Base-by-base conservation (phyloP, 2,113 vertebrate species). In the Sinocyclocheilus anophthalmus region DNA sequence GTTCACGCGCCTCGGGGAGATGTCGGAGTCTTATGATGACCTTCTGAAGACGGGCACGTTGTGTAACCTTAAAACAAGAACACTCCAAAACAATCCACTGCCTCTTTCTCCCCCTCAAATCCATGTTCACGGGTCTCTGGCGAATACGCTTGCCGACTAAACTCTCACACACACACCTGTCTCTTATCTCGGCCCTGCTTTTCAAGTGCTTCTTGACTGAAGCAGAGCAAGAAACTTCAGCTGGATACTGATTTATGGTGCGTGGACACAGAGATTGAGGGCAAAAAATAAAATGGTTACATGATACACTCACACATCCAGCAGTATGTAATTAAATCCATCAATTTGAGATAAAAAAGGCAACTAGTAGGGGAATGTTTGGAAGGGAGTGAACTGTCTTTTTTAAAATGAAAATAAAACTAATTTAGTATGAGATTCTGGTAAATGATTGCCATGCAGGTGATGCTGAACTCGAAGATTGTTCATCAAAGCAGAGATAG, bases 161-260 rank as follows among this genome's bases (percentile, higher is more conserved):
- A 81, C 79, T 48, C 78, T 48, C 72, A 5, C 57, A 5, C 57
- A 61, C 57, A 63, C 57, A 77, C 61, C 76, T 65, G 61, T 85
- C 76, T 84, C 24, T 75, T 13, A 72, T 86, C 79, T 81, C 37
- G 7, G 39, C n/a, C 39, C 59, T 50, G 76, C 76, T 81, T 81
- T 81, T 81, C 39, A 81, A 81, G 79, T 81, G 59, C 59, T 81
- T 81, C 79, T 67, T 16, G 79, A 81, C 59, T 81, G 79, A 81
- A 81, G 79, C 59, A n/a, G 14, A 48, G 37, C 61, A 26, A 63
- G 59, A 65, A 67, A 45, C 59, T 81, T 81, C 59, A 11, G 59
- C 59, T 65, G 59, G 78, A 30, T 81, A 48, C 59, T 20, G 79
- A 81, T 67, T 81, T 81, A 26, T 48, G 13, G 39, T 3, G 57